These are phyloP conservation scores for Eurystomus gularis DNA, from an alignment of 2,113 vertebrate species.

Conservation along the genomic window DNA sequence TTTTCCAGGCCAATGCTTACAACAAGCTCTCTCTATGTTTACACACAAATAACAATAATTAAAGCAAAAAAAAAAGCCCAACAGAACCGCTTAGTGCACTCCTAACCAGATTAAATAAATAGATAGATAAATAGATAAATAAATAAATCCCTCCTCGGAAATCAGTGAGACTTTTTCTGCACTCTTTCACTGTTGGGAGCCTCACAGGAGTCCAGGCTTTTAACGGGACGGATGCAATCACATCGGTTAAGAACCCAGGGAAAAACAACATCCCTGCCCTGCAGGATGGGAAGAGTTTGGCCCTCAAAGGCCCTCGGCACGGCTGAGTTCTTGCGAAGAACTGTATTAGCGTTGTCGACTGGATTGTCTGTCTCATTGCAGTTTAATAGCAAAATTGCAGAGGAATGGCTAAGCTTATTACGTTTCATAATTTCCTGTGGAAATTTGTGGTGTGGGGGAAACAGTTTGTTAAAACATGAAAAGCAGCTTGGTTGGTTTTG, in stretches of 20 bases:
- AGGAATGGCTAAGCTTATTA: background rate
- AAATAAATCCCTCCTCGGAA: background rate
- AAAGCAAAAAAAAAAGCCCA: background rate
- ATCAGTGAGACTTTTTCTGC: background rate
- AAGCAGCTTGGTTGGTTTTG: background rate
- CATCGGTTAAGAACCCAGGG: background rate
- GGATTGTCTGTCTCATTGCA: background rate
- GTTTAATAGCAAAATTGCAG: background rate
- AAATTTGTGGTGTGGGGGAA: background rate
- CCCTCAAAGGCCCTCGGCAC: background rate
- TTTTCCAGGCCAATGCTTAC: slow-evolving; percentile 41
- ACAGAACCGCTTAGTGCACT: background rate
- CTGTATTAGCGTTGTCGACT: background rate
- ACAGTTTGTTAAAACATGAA: background rate
- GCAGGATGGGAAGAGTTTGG: background rate
- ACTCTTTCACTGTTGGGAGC: background rate
- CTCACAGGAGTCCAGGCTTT: background rate
- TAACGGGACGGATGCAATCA: background rate
- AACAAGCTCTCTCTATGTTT: background rate
- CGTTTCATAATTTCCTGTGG: background rate
- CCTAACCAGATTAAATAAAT: background rate
- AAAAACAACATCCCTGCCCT: background rate
- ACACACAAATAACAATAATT: slow-evolving; percentile 15
- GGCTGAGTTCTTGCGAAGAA: background rate
- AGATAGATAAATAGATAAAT: background rate